A percentile compares a stretch with the other conserved stretches of the same genome.
Conservation (phyloP, 2,888 invertebrate genomes). For the Aphelenchoides bicaudatus region DNA sequence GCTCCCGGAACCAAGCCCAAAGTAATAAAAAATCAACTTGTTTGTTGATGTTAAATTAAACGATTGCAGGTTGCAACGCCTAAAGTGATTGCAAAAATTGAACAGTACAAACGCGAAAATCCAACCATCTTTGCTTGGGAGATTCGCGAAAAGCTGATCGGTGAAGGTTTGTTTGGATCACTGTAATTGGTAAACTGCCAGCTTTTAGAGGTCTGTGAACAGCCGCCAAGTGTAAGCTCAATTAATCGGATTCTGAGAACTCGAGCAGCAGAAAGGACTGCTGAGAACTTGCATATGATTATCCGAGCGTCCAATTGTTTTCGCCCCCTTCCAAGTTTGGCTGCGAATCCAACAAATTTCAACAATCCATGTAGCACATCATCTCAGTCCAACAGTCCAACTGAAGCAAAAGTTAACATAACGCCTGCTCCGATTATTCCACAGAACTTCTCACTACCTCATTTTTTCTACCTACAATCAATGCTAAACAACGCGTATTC, state of each 20-base stretch:
- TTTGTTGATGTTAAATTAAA: not conserved
- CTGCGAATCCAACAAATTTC: not conserved
- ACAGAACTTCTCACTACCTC: conserved; percentile 11
- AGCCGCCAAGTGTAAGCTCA: conserved; percentile 85
- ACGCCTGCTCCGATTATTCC: conserved; percentile 8
- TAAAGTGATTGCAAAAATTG: conserved; percentile 91
- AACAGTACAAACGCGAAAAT: conserved; percentile 94
- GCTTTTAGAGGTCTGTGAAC: conserved; percentile 76
- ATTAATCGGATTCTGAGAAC: conserved; percentile 93
- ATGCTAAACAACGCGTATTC: not conserved
- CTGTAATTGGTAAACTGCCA: not conserved
- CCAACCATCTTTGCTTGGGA: conserved; percentile 99
- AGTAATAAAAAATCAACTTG: conserved; percentile 25
- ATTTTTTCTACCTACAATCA: conserved; percentile 15
- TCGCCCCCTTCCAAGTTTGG: conserved; percentile 16
- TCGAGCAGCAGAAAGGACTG: conserved; percentile 89
- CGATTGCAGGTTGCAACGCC: conserved; percentile 81
- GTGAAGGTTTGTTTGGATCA: conserved; percentile 73
- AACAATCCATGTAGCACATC: conserved; percentile 3
- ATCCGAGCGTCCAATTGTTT: not conserved
- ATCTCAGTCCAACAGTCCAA: no score
- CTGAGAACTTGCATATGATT: conserved; percentile 73
- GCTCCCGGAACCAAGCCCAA: conserved; percentile 37
- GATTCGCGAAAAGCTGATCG: conserved; percentile 88
- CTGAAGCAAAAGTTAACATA: no score